Conservation (phyloP, 2,113 vertebrate species). For the Microtus ochrogaster region DNA sequence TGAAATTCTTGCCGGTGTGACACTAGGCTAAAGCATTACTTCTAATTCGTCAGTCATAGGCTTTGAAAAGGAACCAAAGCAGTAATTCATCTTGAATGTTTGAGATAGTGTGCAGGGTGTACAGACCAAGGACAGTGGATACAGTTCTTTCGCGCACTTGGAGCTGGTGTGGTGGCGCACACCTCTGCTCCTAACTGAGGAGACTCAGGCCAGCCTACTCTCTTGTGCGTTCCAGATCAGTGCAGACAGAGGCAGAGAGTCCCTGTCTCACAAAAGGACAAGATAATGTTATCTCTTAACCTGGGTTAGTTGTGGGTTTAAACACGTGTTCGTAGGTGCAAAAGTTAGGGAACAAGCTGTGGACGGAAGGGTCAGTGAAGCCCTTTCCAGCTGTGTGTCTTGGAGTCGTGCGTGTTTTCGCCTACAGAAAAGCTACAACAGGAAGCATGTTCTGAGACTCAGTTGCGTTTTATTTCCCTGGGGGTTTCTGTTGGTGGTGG, state of each 20-base stretch:
- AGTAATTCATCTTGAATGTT: slow-evolving; percentile 45
- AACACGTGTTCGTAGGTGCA: slow-evolving; percentile 27
- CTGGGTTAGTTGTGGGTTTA: slow-evolving; percentile 52
- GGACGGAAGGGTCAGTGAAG: slow-evolving; percentile 48
- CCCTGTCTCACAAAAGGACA: neutral
- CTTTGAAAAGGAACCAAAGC: slow-evolving; percentile 52
- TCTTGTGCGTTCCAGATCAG: no score
- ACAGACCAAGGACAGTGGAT: neutral
- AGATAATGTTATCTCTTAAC: slow-evolving; percentile 54
- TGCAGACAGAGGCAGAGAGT: neutral
- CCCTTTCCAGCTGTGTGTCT: neutral
- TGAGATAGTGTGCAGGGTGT: neutral
- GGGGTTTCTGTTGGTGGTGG: neutral
- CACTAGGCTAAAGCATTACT: slow-evolving; percentile 57
- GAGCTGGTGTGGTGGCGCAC: neutral
- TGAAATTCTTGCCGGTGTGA: slow-evolving; percentile 65
- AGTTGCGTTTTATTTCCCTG: slow-evolving; percentile 35
- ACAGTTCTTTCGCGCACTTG: slow-evolving; percentile 21
- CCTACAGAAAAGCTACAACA: slow-evolving; percentile 4
- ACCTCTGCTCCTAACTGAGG: neutral
- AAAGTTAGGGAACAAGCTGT: slow-evolving; percentile 20
- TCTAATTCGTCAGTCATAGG: neutral
- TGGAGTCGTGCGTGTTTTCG: slow-evolving; percentile 20
- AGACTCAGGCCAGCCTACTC: neutral
- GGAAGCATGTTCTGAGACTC: slow-evolving; percentile 3